Evolutionary conservation across 2,113 vertebrate genomes (phyloP).

Genomic region (Malurus cyaneus): DNA sequence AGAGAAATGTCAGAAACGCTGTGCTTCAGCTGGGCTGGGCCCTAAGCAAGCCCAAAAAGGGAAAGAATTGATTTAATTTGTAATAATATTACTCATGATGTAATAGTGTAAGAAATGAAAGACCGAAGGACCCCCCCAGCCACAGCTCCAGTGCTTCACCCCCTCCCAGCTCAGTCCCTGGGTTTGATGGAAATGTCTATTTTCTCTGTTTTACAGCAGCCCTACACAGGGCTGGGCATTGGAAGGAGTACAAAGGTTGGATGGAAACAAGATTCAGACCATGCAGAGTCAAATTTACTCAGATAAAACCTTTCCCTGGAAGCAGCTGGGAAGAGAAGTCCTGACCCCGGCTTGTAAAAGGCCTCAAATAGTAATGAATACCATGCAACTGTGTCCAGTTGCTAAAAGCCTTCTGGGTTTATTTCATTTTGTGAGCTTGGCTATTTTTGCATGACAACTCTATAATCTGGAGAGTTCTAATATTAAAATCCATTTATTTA

Average conservation of each 20-base stretch:
- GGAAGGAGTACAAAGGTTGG: not conserved
- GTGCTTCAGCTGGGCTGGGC: not conserved
- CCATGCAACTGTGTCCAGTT: not conserved
- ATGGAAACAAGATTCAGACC: not conserved
- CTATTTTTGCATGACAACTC: not conserved
- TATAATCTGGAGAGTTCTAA: not conserved
- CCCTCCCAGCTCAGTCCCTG: fast-evolving
- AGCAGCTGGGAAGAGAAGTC: not conserved
- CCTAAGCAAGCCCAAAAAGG: not conserved
- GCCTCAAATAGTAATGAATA: not conserved
- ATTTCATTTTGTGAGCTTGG: not conserved
- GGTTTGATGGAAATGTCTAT: not conserved
- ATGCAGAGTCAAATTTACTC: not conserved
- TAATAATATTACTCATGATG: not conserved
- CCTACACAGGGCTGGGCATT: not conserved
- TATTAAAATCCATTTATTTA: slow-evolving; percentile 14
- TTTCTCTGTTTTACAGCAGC: not conserved
- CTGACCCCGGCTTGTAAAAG: not conserved
- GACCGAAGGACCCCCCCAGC: not conserved
- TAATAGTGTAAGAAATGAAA: not conserved
- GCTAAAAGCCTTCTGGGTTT: not conserved
- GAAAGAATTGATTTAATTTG: not conserved
- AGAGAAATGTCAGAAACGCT: not conserved
- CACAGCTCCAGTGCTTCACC: not conserved
- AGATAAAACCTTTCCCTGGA: not conserved